These are phyloP conservation scores for Linepithema humile DNA, from an alignment of 1,140 invertebrate genomes.

Conservation along the genomic window DNA sequence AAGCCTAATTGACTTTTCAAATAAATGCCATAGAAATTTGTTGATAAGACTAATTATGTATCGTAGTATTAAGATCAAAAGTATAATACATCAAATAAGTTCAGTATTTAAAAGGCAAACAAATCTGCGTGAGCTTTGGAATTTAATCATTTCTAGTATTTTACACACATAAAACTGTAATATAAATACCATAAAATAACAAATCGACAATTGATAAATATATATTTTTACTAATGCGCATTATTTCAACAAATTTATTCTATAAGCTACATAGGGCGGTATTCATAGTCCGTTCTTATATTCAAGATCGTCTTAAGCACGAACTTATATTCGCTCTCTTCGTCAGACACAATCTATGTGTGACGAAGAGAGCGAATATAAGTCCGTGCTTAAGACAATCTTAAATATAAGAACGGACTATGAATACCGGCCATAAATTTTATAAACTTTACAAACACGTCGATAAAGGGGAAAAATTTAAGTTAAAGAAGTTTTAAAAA, in stretches of 20 bases:
- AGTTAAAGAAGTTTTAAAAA: constrained; percentile 24
- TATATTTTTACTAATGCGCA: constrained; percentile 1
- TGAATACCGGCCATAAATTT: too few relatives aligned
- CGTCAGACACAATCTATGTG: too few relatives aligned
- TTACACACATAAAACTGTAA: background rate
- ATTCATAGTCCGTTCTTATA: too few relatives aligned
- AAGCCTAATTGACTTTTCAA: too few relatives aligned
- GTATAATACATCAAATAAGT: background rate
- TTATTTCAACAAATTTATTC: background rate
- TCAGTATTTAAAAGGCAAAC: background rate
- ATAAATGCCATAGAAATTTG: background rate
- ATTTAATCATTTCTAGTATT: constrained; percentile 37
- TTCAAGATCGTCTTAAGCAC: too few relatives aligned
- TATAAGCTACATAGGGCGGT: background rate
- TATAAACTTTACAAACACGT: background rate
- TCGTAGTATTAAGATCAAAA: too few relatives aligned
- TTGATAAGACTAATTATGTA: background rate
- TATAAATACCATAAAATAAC: background rate
- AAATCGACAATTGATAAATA: background rate
- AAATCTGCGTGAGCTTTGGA: background rate
- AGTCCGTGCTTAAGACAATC: too few relatives aligned
- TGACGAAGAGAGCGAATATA: too few relatives aligned
- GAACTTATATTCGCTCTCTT: too few relatives aligned
- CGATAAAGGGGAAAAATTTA: background rate
- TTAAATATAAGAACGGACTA: too few relatives aligned